Evolutionary conservation across 2,888 invertebrate species (phyloP).

Genomic region (Ypsolopha scabrella): DNA sequence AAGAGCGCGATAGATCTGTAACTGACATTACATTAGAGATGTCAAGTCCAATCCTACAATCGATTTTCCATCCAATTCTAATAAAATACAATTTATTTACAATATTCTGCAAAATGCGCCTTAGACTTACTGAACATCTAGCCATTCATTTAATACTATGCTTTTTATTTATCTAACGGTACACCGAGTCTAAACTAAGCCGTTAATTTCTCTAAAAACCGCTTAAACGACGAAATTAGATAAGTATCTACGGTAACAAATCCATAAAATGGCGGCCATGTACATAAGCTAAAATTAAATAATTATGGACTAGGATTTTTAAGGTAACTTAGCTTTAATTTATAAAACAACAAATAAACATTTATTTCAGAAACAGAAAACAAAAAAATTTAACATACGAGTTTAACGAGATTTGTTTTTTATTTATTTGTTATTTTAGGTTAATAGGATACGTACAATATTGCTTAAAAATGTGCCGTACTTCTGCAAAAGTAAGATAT

Average conservation of each 20-base stretch:
- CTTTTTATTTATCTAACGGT: slow-evolving; percentile 1
- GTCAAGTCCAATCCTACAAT: background rate
- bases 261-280: slow-evolving; percentile 16
- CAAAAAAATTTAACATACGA: too few relatives aligned
- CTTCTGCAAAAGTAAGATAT: too few relatives aligned
- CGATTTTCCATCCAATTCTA: background rate
- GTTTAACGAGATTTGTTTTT: too few relatives aligned
- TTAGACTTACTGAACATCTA: background rate
- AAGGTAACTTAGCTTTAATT: slow-evolving; percentile 35
- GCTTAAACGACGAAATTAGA: background rate
- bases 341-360: background rate
- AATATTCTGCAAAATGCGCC: background rate
- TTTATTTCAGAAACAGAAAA: background rate
- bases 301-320: slow-evolving; percentile 52
- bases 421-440: too few relatives aligned
- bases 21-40: too few relatives aligned
- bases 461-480: too few relatives aligned
- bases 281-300: slow-evolving; percentile 47
- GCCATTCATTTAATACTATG: background rate
- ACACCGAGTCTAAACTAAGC: slow-evolving; percentile 10
- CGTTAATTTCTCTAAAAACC: background rate
- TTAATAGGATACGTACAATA: too few relatives aligned
- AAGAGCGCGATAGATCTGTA: too few relatives aligned
- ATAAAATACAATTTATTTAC: background rate
- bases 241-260: background rate